Evolutionary conservation across 1,140 invertebrate species (phyloP), one percentile per base, ranked within the genome.

Genomic region (Rhopalosiphum padi): DNA sequence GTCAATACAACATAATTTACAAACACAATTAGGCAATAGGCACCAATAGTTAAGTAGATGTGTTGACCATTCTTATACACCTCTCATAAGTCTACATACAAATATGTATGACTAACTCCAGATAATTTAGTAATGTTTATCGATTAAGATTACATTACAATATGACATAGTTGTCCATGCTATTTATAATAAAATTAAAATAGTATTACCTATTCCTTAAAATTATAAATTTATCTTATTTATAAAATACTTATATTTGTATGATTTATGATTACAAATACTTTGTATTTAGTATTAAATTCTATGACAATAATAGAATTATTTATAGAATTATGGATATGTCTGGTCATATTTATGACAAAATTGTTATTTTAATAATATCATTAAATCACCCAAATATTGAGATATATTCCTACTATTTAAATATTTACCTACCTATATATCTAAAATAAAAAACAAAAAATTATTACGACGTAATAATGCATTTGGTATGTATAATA

Each of bases 51-150:
- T 41, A 3, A 41, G n/a, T 51, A 35, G 18, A 51, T 37, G 48
- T 53, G 48, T 53, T 53, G 21, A 77, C 55, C 90, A n/a, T 68
- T 68, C 60, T 1, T n/a, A 77, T 46, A 46, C 48, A 77, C 90
- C 90, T 91, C 25, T 82, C 68, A 77, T 77, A 46, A 46, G 35
- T 46, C 46, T 91, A n/a, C 60, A n/a, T 77, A 77, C 15, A 91
- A 91, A 91, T 35, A 77, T 77, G 77, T 46, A 46, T 48, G 30
- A 46, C 30, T 77, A n/a, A 15, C n/a, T 77, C 60, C 8, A 35
- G 18, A 91, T 43, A 46, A 68, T 91, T 77, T 48, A 46, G 68
- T 91, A 48, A 91, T 46, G 30, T 77, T 30, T 43, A 30, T 77
- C 18, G 41, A 77, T 91, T 91, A 46, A 30, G 41, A 91, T 46